phyloP scores from a whole-genome alignment of 2,888 invertebrate genomes.

The Cheiracanthium punctorium region DNA sequence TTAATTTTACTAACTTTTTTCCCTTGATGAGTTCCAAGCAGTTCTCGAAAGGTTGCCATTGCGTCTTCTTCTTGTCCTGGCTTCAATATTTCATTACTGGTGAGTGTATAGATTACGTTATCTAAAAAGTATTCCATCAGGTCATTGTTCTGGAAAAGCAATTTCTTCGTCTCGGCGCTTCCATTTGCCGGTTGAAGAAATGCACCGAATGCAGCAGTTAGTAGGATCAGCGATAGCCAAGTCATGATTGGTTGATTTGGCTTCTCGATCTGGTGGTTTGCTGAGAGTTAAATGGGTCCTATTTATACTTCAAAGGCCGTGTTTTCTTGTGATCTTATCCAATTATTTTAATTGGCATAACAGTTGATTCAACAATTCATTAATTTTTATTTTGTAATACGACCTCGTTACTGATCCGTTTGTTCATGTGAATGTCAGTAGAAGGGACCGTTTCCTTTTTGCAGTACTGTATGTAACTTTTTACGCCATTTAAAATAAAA shows the following conservation, averaged over 20 bases:
- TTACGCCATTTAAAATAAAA: too few species aligned
- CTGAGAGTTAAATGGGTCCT: background rate
- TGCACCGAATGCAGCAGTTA: constrained; percentile 14
- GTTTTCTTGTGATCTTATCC: background rate
- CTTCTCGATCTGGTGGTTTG: constrained; percentile 24
- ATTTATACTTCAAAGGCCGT: constrained; percentile 24
- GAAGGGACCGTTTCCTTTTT: too few species aligned
- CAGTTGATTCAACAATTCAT: too few species aligned
- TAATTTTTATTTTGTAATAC: too few species aligned
- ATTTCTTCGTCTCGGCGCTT: background rate
- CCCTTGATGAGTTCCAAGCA: background rate
- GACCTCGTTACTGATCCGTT: too few species aligned
- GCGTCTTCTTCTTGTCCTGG: constrained; percentile 17
- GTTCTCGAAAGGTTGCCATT: background rate
- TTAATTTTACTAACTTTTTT: constrained; percentile 19
- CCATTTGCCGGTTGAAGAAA: background rate
- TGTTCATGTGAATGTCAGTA: too few species aligned
- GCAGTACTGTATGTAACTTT: too few species aligned
- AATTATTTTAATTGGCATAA: too few species aligned
- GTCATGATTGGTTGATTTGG: constrained; percentile 35
- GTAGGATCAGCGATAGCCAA: constrained; percentile 37
- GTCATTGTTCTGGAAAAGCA: constrained; percentile 31
- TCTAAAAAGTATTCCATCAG: constrained; percentile 12
- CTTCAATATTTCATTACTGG: constrained; percentile 11
- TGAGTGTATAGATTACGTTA: background rate